Evolutionary conservation across 2,797 vertebrate species (phyloP), one percentile per base, ranked within the genome.

Genomic region (Pantherophis alleghaniensis): DNA sequence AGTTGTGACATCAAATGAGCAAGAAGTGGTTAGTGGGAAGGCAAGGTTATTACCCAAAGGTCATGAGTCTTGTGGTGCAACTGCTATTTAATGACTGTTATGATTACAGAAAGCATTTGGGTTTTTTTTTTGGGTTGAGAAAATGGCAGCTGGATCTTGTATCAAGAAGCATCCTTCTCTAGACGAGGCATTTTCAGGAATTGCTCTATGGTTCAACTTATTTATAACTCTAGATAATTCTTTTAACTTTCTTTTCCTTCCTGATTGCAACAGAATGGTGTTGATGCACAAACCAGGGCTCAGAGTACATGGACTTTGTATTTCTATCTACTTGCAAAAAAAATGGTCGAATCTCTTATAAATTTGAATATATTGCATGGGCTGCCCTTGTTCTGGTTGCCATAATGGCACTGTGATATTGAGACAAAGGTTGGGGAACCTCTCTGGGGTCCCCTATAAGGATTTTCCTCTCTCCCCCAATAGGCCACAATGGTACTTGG

Each of bases 1-100:
- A 89, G 91, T 37, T 79, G 22, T 28, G 56, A 22, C 90, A 53
- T 93, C 94, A 93, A 94, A 55, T 83, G 87, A 91, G 66, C 87
- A 89, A 88, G 92, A 95, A 37, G 51, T 22, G 47, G 61, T 42
- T 91, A 87, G 89, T 94, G 74, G 56, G 14, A 93, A 26, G 86
- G 59, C 59, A 93, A 91, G 22, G 88, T n/a, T 74, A 53, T 14
- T 89, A 26, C 26, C 2, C 5, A 86, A 47, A 26, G 57, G 26
- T 11, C 47, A 92, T 92, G 91, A 20, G 53, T 86, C 7, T 63
- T 13, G n/a, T 88, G 0, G 4, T 20, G 59, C 61, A 89, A 22
- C 83, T 89, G 32, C 22, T 6, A 7, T 89, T 32, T 83, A 83
- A 93, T 90, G 51, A 88, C 60, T 56, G 42, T 14, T n/a, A 47